Evolutionary conservation across 64 coral and sea anemone genomes (phyloP), one percentile per base, ranked within the genome.

Genomic region (Cladopsammia gracilis): DNA sequence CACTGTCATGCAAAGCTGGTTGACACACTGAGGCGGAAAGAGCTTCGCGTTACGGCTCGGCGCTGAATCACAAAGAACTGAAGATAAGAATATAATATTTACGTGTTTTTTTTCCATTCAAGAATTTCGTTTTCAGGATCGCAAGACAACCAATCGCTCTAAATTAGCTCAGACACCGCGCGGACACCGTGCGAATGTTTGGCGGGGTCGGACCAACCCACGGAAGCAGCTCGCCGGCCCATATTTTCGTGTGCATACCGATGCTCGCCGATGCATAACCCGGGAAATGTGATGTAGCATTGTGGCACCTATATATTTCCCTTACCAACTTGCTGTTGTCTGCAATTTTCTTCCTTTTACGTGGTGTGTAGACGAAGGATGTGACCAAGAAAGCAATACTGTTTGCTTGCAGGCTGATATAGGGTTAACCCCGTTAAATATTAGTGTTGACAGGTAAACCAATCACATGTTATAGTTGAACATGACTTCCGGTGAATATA

Each of bases 271-370:
- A 56, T 56, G 53, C 53, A 10, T 34, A 34, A 12, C 53, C 53
- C 53, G 53, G 53, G 7, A 12, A 56, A 7, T 56, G 53, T 12
- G 7, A 10, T 7, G 53, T 56, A 5, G 12, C 53, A 56, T 56
- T 12, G 53, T 10, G 12, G 12, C 53, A 56, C 5, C 12, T 7
- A 56, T 56, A 56, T 56, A 34, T 34, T 57, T 62, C 25, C 10
- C 60, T 50, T 67, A 66, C 80, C 80, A 44, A 50, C 61, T 68
- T 68, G 12, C 19, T 11, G 34, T 25, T 67, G 57, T 64, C 19
- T 45, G 15, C 8, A 64, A 82, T 82, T 46, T 82, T 19, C 8
- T 64, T 84, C 45, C 62, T 64, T 84, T 50, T 43, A 84, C n/a
- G 62, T 34, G 48, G 10, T 44, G 10, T 10, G 60, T 20, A 68